Base-by-base conservation (phyloP, 2,113 vertebrate genomes). In the Struthidea cinerea region DNA sequence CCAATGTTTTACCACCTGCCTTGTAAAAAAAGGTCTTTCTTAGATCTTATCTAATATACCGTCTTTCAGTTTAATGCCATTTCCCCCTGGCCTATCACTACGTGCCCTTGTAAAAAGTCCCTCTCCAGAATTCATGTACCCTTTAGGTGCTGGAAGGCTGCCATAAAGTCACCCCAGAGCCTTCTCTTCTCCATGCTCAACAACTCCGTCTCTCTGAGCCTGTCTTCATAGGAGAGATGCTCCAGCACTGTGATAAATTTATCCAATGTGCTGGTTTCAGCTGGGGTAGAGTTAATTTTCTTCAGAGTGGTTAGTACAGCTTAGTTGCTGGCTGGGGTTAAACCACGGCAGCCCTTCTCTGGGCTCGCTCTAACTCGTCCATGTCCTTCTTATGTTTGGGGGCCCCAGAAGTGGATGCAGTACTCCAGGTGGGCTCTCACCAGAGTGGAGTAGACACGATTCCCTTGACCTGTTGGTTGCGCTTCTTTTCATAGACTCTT, bases 301-400 rank as follows among this genome's bases (percentile, higher is more conserved):
- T 53, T 69, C 46, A 28, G 37, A 33, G 22, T 12, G 22, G 11
- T 23, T 44, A 8, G 53, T 33, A 33, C 15, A 44, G 17, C 37
- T 69, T 46, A 33, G 10, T 33, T 61, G 55, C 28, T 69, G 64
- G n/a, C 33, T 61, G 28, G 12, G 15, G 12, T 39, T 53, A 53
- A 61, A n/a, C 33, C 12, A 46, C 0, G 0, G 28, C 19, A 28
- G 19, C 39, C 23, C 26, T 49, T 33, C 71, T 56, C 35, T 70
- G 27, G 56, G 49, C 42, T 56, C 0, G 0, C 26, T 63, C 49
- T 19, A 28, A 20, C 16, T 20, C 7, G 10, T 84, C 42, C 56
- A 16, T 5, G 4, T 37, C 27, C 71, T 76, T 41, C 55, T 14
- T 11, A 11, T 14, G 4, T 44, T 12, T 63, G 41, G 15, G 18